Base-by-base conservation (phyloP, 1,140 invertebrate genomes). In the Venturia canescens region DNA sequence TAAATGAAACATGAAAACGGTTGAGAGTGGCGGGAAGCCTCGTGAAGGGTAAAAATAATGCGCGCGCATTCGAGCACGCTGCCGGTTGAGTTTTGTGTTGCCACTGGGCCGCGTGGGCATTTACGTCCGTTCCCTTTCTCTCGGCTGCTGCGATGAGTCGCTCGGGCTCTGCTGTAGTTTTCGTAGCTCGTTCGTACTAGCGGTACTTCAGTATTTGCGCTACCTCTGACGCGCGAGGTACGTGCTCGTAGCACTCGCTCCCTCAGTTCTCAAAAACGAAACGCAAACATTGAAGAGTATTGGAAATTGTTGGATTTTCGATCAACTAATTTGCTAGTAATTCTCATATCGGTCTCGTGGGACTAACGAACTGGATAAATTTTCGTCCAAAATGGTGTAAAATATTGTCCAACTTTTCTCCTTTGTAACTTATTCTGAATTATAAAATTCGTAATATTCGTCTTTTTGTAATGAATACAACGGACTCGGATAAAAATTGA, bases 51-150 rank as follows among this genome's bases (percentile, higher is more conserved):
- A 82, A 57, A 72, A 69, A 15, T 48, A 76, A 0, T 89, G 89
- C 89, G 89, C 88, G 87, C 89, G 88, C 89, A 89, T 11, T 63
- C 83, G 83, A 77, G 74, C 79, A 77, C 82, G 71, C 71, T 83
- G 15, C 29, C 80, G 81, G 66, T 23, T 57, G 9, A n/a, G 21
- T 57, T 78, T 74, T 60, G 23, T 74, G 50, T 57, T 29, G 16
- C 26, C 67, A 6, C 31, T n/a, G 21, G n/a, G 53, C 53, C 53
- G 53, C 53, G 53, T 57, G 53, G 53, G 67, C 31, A n/a, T 23
- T n/a, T 26, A 26, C 16, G 38, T 72, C 23, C n/a, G 34, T 29
- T n/a, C 31, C 67, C 67, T 70, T 70, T 70, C 67, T 29, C 67
- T 70, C 21, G 67, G 15, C 15, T 29, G 63, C 72, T 3, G n/a